Percentiles rank a stretch among this genome's conserved stretches.
Conservation (phyloP, 2,888 invertebrate species). For the Plusia festucae region DNA sequence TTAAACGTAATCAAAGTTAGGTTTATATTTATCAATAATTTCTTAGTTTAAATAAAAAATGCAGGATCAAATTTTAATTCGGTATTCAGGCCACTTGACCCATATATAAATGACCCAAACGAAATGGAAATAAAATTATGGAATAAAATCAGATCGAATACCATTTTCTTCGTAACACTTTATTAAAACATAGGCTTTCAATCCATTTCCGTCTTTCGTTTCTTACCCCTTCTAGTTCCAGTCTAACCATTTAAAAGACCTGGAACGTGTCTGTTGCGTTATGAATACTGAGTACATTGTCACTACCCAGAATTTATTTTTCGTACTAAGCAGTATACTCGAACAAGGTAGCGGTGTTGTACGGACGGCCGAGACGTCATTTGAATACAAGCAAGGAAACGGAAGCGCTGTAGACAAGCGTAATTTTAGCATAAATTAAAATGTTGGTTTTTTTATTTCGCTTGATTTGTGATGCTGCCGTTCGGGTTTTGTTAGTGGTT, state of each 20-base stretch:
- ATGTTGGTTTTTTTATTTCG: slow-evolving; percentile 42
- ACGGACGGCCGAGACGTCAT: slow-evolving; percentile 48
- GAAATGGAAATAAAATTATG: too few relatives aligned
- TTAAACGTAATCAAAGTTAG: too few relatives aligned
- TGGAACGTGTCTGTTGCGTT: not conserved
- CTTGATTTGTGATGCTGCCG: slow-evolving; percentile 33
- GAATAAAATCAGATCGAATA: too few relatives aligned
- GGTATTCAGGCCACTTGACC: too few relatives aligned
- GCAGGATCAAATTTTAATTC: too few relatives aligned
- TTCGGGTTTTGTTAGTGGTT: not conserved
- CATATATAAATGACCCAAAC: too few relatives aligned
- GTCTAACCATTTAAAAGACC: slow-evolving; percentile 5
- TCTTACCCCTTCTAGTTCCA: not conserved
- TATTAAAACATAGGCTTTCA: not conserved
- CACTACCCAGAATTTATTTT: slow-evolving; percentile 8
- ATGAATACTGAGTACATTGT: slow-evolving; percentile 7
- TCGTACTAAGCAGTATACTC: slow-evolving; percentile 16
- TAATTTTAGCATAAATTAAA: slow-evolving; percentile 65
- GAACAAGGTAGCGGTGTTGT: slow-evolving; percentile 31
- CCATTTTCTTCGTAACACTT: too few relatives aligned
- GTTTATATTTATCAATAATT: too few relatives aligned
- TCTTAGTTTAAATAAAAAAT: too few relatives aligned
- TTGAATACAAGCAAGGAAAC: slow-evolving; percentile 68
- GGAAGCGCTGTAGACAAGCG: slow-evolving; percentile 59
- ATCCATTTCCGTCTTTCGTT: not conserved